Percentiles rank a stretch among this genome's conserved stretches.
Conservation (phyloP, 2,888 invertebrate species). For the Drosophila antonietae region DNA sequence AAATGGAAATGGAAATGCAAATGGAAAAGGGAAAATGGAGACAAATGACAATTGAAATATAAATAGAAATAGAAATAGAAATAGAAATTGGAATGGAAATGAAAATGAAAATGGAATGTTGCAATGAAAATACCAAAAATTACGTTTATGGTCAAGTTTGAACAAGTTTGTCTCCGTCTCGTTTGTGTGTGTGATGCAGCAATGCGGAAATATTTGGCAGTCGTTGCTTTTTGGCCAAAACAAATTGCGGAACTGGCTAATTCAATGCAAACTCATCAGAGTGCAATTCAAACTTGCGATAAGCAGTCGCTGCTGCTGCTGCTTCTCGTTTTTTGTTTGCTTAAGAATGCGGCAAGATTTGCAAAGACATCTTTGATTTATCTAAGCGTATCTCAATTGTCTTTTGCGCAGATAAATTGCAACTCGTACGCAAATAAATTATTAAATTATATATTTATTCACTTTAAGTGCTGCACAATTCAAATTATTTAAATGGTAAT, state of each 20-base stretch:
- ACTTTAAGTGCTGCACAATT: slow-evolving; percentile 31
- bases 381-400: slow-evolving; percentile 27
- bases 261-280: slow-evolving; percentile 36
- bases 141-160: slow-evolving; percentile 36
- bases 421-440: background rate
- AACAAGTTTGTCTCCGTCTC: slow-evolving; percentile 3
- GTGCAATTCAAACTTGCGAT: slow-evolving; percentile 38
- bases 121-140: slow-evolving; percentile 32
- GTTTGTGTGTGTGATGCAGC: slow-evolving; percentile 6
- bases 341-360: slow-evolving; percentile 11
- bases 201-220: slow-evolving; percentile 37
- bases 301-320: slow-evolving; percentile 22
- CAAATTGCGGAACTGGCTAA: slow-evolving; percentile 43
- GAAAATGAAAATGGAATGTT: background rate
- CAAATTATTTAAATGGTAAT: slow-evolving; percentile 40
- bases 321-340: slow-evolving; percentile 3
- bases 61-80: slow-evolving; percentile 12
- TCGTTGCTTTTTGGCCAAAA: slow-evolving; percentile 23
- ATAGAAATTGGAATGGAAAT: slow-evolving; percentile 11
- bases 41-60: slow-evolving; percentile 8
- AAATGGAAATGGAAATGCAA: background rate
- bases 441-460: slow-evolving; percentile 10
- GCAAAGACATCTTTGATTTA: slow-evolving; percentile 11
- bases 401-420: background rate
- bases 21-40: slow-evolving; percentile 1